These are phyloP conservation scores for Mohoua ochrocephala DNA, from an alignment of 2,113 vertebrate species.

Conservation along the genomic window DNA sequence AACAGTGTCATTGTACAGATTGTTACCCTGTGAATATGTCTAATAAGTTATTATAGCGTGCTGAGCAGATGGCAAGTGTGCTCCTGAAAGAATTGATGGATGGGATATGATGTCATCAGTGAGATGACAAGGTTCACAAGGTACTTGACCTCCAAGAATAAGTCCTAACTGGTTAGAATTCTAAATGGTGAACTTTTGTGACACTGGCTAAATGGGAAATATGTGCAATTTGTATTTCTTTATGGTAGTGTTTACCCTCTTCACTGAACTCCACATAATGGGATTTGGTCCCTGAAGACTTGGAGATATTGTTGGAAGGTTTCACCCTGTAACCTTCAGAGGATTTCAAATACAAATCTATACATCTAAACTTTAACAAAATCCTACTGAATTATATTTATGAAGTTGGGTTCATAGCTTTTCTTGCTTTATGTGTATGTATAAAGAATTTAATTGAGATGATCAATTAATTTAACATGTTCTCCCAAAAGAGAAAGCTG, in stretches of 20 bases:
- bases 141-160: slow-evolving; percentile 82
- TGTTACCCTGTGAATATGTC: slow-evolving; percentile 81
- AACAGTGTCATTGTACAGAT: slow-evolving; percentile 74
- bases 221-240: slow-evolving; percentile 89
- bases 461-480: slow-evolving; percentile 56
- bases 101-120: slow-evolving; percentile 96
- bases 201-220: slow-evolving; percentile 88
- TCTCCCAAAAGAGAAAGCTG: slow-evolving; percentile 56
- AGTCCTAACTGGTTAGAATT: slow-evolving; percentile 84
- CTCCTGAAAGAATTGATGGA: slow-evolving; percentile 86
- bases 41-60: slow-evolving; percentile 82
- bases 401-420: slow-evolving; percentile 52
- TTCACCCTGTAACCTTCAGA: slow-evolving; percentile 75
- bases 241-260: slow-evolving; percentile 85
- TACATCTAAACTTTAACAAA: slow-evolving; percentile 68
- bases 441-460: slow-evolving; percentile 60
- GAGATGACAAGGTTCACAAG: slow-evolving; percentile 86
- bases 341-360: slow-evolving; percentile 74
- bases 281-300: slow-evolving; percentile 82
- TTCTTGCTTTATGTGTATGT: slow-evolving; percentile 37
- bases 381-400: slow-evolving; percentile 60
- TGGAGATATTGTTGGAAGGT: slow-evolving; percentile 75
- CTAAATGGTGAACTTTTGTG: slow-evolving; percentile 87
- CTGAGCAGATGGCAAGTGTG: slow-evolving; percentile 90
- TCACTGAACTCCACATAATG: slow-evolving; percentile 78